Base-by-base conservation (phyloP, 2,113 vertebrate genomes). In the Oriolus oriolus region DNA sequence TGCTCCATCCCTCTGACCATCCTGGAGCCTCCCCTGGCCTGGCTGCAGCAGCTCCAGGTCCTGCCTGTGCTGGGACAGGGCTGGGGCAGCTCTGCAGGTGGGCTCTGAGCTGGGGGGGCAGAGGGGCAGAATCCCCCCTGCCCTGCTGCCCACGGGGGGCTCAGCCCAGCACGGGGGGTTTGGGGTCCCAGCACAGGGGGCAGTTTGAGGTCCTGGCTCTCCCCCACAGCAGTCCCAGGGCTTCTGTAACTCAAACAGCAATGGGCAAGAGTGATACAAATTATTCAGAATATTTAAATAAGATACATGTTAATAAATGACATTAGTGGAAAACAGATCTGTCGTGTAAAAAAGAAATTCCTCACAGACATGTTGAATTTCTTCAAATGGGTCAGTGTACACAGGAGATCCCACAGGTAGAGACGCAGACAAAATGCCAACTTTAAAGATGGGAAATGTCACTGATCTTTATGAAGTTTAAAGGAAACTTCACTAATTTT, bases 311-410 rank as follows among this genome's bases (percentile, higher is more conserved):
- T 28, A 60, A 41, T 54, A 47, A 50, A 64, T 3, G 0, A 17
- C 10, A 20, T 35, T 30, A 27, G 4, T 33, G 7, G 35, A 49
- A 53, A 65, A 15, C 4, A 37, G 1, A 24, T 13, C 3, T 60
- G 21, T 39, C 9, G 33, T 52, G 2, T 13, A 23, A 65, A 75
- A 82, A 78, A 12, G 1, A 2, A 26, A 23, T 47, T 21, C 16
- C 26, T 70, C 1, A 0, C 5, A 60, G 12, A 31, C 2, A 2
- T 35, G 3, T 18, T 75, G 5, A 54, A 23, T 27, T 61, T 47
- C n/a, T 66, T 61, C 14, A 42, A 49, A 50, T 27, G 16, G 8
- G 4, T 65, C 50, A 28, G 4, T 28, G 47, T 28, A 20, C 13
- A 28, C 35, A 7, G 6, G 11, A 39, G 7, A 75, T n/a, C 10